These are phyloP conservation scores for Ligdia adustata DNA, from an alignment of 2,888 invertebrate species.

Conservation along the genomic window DNA sequence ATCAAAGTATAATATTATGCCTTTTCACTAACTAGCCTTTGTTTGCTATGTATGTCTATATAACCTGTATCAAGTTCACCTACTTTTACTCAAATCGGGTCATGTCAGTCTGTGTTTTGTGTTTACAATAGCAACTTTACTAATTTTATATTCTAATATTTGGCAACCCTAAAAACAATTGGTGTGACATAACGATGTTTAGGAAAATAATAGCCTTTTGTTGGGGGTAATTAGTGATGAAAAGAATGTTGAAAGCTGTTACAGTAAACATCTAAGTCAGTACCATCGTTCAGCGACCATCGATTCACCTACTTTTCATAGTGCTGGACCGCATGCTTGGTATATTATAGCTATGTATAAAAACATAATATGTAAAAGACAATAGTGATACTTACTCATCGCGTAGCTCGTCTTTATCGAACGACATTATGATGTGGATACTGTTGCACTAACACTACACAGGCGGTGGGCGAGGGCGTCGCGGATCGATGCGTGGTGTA, in stretches of 20 bases:
- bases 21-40: not conserved
- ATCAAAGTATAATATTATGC: no score
- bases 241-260: slow-evolving; percentile 9
- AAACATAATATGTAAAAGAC: slow-evolving; percentile 5
- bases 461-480: slow-evolving; percentile 21
- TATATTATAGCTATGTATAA: not conserved
- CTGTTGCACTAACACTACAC: slow-evolving; percentile 51
- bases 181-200: not conserved
- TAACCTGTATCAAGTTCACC: slow-evolving; percentile 56
- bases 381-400: slow-evolving; percentile 86
- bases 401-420: slow-evolving; percentile 87
- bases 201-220: not conserved
- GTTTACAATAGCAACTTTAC: slow-evolving; percentile 14
- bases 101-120: slow-evolving; percentile 24
- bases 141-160: not conserved
- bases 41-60: no score
- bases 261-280: slow-evolving; percentile 22
- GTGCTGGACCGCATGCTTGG: not conserved
- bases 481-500: slow-evolving; percentile 66
- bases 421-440: slow-evolving; percentile 71
- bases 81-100: slow-evolving; percentile 40
- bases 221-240: slow-evolving; percentile 1
- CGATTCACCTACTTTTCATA: slow-evolving; percentile 18
- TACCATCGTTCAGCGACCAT: slow-evolving; percentile 12
- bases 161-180: not conserved